These are phyloP conservation scores for Nyctibius grandis DNA, from an alignment of 2,797 vertebrate species.

Conservation along the genomic window DNA sequence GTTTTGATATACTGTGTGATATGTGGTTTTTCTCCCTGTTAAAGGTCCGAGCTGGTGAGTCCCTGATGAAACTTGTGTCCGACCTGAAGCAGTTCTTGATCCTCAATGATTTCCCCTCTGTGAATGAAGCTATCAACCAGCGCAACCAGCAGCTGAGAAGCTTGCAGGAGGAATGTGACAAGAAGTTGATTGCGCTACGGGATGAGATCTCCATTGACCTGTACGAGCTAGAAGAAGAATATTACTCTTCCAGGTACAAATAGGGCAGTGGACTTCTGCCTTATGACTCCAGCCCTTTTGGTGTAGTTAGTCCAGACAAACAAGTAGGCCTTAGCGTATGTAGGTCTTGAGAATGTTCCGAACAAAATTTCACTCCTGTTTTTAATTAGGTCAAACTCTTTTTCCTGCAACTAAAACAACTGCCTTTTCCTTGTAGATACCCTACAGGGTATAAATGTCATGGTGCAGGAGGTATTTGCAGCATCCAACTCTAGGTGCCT, in stretches of 20 bases:
- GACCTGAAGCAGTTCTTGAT: slow-evolving; percentile 98
- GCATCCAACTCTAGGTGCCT: neutral
- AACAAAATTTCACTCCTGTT: neutral
- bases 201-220: slow-evolving; percentile 97
- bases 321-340: neutral
- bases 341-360: neutral
- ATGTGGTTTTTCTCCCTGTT: neutral
- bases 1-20: neutral
- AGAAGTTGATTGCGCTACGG: slow-evolving; percentile 89
- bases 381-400: neutral
- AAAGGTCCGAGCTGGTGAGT: slow-evolving; percentile 95
- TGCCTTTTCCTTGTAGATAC: neutral
- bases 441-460: neutral
- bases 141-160: slow-evolving; percentile 91
- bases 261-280: slow-evolving; percentile 74
- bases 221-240: slow-evolving; percentile 99
- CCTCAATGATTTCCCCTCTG: slow-evolving; percentile 95
- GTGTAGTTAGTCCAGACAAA: neutral
- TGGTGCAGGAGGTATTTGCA: neutral
- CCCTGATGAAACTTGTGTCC: slow-evolving; percentile 96
- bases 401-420: neutral
- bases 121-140: slow-evolving; percentile 94
- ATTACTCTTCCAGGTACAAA: slow-evolving; percentile 99
- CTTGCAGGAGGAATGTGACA: slow-evolving; percentile 95
- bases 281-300: neutral